Evolutionary conservation across 2,888 invertebrate genomes (phyloP).

Genomic region (Mesorhabditis belari): DNA sequence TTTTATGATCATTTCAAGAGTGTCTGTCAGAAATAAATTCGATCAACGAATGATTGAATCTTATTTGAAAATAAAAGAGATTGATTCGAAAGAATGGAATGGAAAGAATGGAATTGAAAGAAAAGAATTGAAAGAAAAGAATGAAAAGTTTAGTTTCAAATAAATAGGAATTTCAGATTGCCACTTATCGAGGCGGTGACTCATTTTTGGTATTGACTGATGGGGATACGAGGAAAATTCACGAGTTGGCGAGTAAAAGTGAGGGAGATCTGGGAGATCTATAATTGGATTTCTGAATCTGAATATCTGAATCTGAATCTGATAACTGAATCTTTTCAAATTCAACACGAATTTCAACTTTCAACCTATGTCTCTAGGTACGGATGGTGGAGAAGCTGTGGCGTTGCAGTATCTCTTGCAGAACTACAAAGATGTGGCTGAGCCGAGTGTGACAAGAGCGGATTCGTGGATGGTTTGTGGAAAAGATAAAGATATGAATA

Average conservation of each 20-base stretch:
- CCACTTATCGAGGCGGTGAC: slow-evolving; percentile 45
- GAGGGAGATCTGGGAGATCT: not conserved
- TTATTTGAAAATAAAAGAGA: no score
- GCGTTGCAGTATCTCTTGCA: slow-evolving; percentile 41
- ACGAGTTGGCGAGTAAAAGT: slow-evolving; percentile 30
- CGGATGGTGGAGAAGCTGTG: slow-evolving; percentile 24
- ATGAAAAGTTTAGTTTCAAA: not conserved
- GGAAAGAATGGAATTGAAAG: no score
- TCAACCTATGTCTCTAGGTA: no score
- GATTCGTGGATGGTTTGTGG: slow-evolving; percentile 36
- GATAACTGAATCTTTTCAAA: no score
- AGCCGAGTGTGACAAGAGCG: slow-evolving; percentile 32
- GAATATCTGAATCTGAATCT: no score
- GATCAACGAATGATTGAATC: no score
- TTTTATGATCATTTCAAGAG: no score
- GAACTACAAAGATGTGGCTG: slow-evolving; percentile 41
- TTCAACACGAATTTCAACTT: no score
- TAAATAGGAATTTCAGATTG: slow-evolving; percentile 30
- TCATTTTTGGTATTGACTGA: slow-evolving; percentile 43
- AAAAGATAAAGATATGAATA: not conserved
- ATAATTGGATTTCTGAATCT: no score
- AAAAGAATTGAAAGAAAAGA: slow-evolving; percentile 1
- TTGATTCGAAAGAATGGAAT: no score
- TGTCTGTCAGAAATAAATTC: no score
- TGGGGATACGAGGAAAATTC: slow-evolving; percentile 44